phyloP scores from a whole-genome alignment of 1,140 invertebrate genomes.

The Trichonephila inaurata region DNA sequence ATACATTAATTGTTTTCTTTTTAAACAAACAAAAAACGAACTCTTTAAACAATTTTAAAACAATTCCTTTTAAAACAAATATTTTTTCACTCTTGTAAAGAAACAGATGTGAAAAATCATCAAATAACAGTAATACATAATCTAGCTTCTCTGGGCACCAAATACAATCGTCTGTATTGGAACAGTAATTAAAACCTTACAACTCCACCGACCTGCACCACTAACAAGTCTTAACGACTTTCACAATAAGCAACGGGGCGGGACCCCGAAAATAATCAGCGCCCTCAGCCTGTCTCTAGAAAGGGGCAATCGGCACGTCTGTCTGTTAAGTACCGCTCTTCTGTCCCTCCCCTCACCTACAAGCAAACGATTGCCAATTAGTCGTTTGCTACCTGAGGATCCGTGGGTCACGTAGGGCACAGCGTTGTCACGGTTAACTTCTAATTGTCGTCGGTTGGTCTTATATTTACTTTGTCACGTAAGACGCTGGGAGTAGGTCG shows the following conservation, averaged over 20 bases:
- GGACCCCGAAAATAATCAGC: not conserved
- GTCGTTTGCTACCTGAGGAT: conserved; percentile 28
- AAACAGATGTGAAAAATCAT: too few species aligned
- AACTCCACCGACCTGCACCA: not conserved
- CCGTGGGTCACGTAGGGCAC: not conserved
- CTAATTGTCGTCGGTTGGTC: not conserved
- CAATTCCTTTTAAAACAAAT: too few species aligned
- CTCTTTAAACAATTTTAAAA: too few species aligned
- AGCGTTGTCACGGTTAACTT: not conserved
- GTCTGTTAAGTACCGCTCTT: not conserved
- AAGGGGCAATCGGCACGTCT: conserved; percentile 19
- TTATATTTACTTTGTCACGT: not conserved
- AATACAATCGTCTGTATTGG: not conserved
- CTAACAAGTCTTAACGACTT: not conserved
- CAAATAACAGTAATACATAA: too few species aligned
- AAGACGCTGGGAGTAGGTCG: not conserved
- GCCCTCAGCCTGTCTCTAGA: not conserved
- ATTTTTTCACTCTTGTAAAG: too few species aligned
- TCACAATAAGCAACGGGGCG: conserved; percentile 4
- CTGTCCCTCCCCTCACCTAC: not conserved
- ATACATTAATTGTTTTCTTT: too few species aligned
- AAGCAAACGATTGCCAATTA: conserved; percentile 33
- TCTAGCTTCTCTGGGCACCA: not conserved
- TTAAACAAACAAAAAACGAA: too few species aligned
- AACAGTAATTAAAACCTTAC: not conserved